Evolutionary conservation across 2,797 vertebrate genomes (phyloP), one percentile per base, ranked within the genome.

Genomic region (Phrynocephalus forsythii): DNA sequence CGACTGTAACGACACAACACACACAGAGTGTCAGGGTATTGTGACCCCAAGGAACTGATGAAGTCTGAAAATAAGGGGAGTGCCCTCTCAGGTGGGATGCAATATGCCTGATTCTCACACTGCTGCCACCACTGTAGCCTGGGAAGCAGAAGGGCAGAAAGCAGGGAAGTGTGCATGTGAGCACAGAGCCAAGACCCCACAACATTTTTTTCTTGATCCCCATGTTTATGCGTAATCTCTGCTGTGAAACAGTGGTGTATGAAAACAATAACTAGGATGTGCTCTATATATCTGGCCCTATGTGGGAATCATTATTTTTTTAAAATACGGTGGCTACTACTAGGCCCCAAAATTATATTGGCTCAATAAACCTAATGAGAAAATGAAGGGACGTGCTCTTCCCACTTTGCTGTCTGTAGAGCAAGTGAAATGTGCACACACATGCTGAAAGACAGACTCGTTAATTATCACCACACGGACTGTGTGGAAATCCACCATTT

Each of bases 121-220:
- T 63, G 15, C 60, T 63, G 15, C 60, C 5, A 3, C 20, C 5
- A 56, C 10, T 56, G 13, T 63, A 63, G 13, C 60, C 16, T 80
- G n/a, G n/a, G n/a, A 33, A 90, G n/a, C 18, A 52, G 81, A 80
- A 91, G 88, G 8, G 83, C 71, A 63, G 86, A 67, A 22, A 63
- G 60, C 60, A 63, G 20, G 20, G 3, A 15, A 63, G 60, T 38
- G 71, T 60, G 26, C 33, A 88, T 24, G 38, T 69, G 78, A 50
- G 22, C 2, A 1, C 50, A 20, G 15, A 77, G 26, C 22, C 18
- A 30, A 86, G 24, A 52, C 75, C 76, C 67, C 84, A 71, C 67
- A 15, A 28, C 15, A 44, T 68, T 44, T 56, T 63, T 63, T 44
- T 44, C 38, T 44, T 83, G 28, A 30, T 79, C n/a, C 44, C 48